These are phyloP conservation scores for Larimichthys polyactis DNA, from an alignment of 2,113 vertebrate species.

Conservation along the genomic window DNA sequence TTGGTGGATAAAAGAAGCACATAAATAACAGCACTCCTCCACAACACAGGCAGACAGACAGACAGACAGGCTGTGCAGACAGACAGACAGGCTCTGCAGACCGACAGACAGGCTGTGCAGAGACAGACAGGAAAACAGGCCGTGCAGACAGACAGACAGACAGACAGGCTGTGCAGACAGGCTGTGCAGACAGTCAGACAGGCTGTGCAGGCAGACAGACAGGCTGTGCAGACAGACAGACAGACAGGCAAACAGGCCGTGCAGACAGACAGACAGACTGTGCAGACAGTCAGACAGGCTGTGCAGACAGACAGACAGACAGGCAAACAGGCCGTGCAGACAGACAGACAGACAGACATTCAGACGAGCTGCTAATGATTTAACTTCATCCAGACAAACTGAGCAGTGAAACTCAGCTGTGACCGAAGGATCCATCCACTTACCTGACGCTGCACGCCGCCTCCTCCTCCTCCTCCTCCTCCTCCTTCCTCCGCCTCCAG, in stretches of 20 bases:
- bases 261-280: too few relatives aligned
- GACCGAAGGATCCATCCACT: background rate
- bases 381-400: background rate
- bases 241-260: too few relatives aligned
- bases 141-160: too few relatives aligned
- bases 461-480: conserved; percentile 20
- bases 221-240: background rate
- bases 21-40: conserved; percentile 53
- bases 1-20: conserved; percentile 5
- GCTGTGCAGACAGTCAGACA: background rate
- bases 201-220: background rate
- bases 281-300: too few relatives aligned
- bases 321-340: too few relatives aligned
- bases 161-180: background rate
- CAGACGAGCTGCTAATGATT: conserved; percentile 8
- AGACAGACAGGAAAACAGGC: too few relatives aligned
- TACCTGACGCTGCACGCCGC: background rate
- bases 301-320: too few relatives aligned
- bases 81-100: too few relatives aligned
- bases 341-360: conserved; percentile 5
- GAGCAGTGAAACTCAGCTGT: background rate
- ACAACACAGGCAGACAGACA: conserved; percentile 3
- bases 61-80: background rate
- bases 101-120: too few relatives aligned
- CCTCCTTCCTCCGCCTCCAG: background rate